phyloP scores from a whole-genome alignment of 2,888 invertebrate genomes.

The Neoitamus cyanurus region DNA sequence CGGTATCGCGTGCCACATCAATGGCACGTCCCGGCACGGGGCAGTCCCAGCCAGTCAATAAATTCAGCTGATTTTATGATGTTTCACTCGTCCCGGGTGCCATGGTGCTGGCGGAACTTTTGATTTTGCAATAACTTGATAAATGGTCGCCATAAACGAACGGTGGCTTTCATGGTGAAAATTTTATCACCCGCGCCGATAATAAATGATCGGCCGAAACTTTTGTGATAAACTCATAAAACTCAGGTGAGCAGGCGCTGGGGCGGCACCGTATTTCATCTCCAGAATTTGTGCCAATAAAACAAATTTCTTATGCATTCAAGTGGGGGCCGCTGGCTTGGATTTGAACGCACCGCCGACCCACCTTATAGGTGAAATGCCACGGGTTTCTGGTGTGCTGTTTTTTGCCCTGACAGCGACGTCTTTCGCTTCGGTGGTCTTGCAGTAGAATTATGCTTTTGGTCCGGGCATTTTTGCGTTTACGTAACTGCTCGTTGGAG shows the following conservation, averaged over 20 bases:
- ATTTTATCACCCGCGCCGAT: slow-evolving; percentile 16
- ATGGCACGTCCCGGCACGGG: not conserved
- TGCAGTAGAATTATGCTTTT: slow-evolving; percentile 3
- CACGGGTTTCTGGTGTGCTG: not conserved
- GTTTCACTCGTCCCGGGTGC: not conserved
- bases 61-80: slow-evolving; percentile 15
- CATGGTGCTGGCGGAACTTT: not conserved
- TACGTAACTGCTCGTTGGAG: not conserved
- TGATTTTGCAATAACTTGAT: slow-evolving; percentile 21
- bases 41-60: not conserved
- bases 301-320: slow-evolving; percentile 51
- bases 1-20: not conserved
- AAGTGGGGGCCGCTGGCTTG: not conserved
- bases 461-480: not conserved
- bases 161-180: slow-evolving; percentile 6
- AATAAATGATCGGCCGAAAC: slow-evolving; percentile 50
- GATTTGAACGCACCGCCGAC: not conserved
- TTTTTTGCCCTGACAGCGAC: not conserved
- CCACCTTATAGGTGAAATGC: not conserved
- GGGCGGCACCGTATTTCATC: slow-evolving; percentile 44
- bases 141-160: slow-evolving; percentile 15
- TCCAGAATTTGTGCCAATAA: slow-evolving; percentile 48
- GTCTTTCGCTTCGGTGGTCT: not conserved
- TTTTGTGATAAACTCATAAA: slow-evolving; percentile 51
- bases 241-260: slow-evolving; percentile 18